Evolutionary conservation across 2,113 vertebrate species (phyloP).

Genomic region (Mesitornis unicolor): DNA sequence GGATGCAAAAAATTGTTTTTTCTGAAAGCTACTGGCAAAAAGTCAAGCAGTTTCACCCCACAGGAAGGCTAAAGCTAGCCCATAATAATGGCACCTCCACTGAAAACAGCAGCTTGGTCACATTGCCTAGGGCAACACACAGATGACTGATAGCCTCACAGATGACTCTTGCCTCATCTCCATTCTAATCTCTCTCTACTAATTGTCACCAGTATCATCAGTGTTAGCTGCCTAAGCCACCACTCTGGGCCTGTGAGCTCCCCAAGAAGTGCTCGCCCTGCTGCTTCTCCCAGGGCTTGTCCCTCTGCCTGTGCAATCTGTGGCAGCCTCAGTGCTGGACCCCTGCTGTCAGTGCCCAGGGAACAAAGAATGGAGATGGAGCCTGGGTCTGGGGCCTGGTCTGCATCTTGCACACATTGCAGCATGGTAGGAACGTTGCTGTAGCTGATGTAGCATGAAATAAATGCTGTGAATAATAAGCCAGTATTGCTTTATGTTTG

Average conservation of each 20-base stretch:
- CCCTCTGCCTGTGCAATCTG: slow-evolving; percentile 2
- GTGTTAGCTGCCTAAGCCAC: slow-evolving; percentile 45
- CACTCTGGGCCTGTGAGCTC: not conserved
- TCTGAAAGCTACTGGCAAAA: not conserved
- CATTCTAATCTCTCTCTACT: slow-evolving; percentile 53
- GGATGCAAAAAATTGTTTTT: not conserved
- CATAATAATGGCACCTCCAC: not conserved
- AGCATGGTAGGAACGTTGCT: not conserved
- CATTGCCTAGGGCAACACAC: slow-evolving; percentile 57
- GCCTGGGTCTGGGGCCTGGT: not conserved
- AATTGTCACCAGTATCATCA: slow-evolving; percentile 64
- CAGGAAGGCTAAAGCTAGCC: not conserved
- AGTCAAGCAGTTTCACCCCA: not conserved
- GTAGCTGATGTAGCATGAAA: not conserved
- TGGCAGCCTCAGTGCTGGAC: not conserved
- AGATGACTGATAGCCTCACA: slow-evolving; percentile 62
- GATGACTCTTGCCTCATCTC: slow-evolving; percentile 64
- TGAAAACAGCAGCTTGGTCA: slow-evolving; percentile 37
- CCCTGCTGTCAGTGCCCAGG: not conserved
- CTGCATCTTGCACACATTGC: not conserved
- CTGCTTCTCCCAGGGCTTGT: slow-evolving; percentile 25
- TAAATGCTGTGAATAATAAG: not conserved
- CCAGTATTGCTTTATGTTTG: not conserved
- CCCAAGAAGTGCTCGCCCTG: not conserved
- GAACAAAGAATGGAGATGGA: slow-evolving; percentile 25